Evolutionary conservation across 2,113 vertebrate species (phyloP).

Genomic region (Notiomystis cincta): DNA sequence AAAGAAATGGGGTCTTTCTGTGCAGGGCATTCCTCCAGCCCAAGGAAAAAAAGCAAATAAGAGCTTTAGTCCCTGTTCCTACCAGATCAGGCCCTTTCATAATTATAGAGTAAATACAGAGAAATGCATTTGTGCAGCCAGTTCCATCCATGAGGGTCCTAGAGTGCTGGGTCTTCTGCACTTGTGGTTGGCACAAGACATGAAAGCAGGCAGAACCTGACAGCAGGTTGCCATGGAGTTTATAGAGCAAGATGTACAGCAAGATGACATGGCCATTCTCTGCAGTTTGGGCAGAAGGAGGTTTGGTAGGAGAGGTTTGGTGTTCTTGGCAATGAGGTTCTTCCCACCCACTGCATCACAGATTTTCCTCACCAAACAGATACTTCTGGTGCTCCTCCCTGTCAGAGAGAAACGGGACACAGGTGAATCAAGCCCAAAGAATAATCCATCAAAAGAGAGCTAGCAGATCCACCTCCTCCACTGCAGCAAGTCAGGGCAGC

Average conservation of each 20-base stretch:
- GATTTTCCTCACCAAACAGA: neutral
- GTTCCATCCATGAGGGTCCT: neutral
- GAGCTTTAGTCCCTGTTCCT: neutral
- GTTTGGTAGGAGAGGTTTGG: neutral
- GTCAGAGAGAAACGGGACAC: neutral
- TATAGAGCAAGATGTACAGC: neutral
- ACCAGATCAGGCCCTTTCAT: neutral
- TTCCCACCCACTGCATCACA: neutral
- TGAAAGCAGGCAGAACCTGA: neutral
- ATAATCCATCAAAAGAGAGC: neutral
- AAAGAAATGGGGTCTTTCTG: neutral
- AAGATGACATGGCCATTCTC: neutral
- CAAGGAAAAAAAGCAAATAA: neutral
- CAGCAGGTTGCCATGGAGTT: neutral
- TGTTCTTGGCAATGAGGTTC: neutral
- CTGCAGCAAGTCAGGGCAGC: neutral
- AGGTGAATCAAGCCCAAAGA: neutral
- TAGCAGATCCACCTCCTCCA: neutral
- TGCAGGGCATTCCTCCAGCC: neutral
- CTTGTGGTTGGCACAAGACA: neutral
- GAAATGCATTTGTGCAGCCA: neutral
- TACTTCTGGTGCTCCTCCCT: neutral
- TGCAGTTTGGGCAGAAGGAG: neutral
- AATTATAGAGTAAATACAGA: neutral
- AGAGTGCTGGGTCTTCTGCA: neutral